A percentile compares a stretch with the other conserved stretches of the same genome.
These are phyloP conservation scores for Syngnathus acus DNA, from an alignment of 2,797 vertebrate genomes.

Conservation along the genomic window DNA sequence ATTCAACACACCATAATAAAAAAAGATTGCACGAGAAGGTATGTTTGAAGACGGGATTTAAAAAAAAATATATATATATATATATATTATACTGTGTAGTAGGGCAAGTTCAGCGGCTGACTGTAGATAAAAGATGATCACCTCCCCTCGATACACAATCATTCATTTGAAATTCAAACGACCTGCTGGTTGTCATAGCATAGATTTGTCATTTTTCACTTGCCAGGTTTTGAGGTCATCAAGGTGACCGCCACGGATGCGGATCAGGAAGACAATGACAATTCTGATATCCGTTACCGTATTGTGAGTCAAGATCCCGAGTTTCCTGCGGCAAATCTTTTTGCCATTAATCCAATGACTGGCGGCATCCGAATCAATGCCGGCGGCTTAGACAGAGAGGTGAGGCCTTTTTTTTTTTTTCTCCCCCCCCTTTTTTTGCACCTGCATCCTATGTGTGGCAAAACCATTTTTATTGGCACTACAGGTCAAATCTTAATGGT, in stretches of 20 bases:
- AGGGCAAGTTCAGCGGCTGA: background rate
- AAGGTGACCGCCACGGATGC: conserved; percentile 71
- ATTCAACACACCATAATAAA: too few relatives aligned
- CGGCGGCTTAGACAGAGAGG: conserved; percentile 76
- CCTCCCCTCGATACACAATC: background rate
- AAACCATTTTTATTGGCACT: background rate
- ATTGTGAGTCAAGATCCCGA: conserved; percentile 66
- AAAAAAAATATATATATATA: too few relatives aligned
- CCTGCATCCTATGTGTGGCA: conserved; percentile 19
- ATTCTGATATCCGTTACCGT: conserved; percentile 69
- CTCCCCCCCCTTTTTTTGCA: too few relatives aligned
- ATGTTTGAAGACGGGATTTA: too few relatives aligned
- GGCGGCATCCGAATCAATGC: conserved; percentile 72
- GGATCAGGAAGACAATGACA: conserved; percentile 57
- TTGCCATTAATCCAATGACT: conserved; percentile 62
- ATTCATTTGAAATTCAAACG: background rate
- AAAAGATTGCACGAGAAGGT: too few relatives aligned
- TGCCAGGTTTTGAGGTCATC: conserved; percentile 73
- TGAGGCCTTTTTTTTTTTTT: conserved; percentile 30
- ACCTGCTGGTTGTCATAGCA: background rate
- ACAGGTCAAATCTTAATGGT: background rate
- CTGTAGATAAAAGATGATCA: background rate
- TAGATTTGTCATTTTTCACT: background rate
- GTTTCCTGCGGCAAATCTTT: conserved; percentile 41
- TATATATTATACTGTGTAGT: too few relatives aligned